phyloP scores from a whole-genome alignment of 2,797 vertebrate species.

The Meriones psammophilus region DNA sequence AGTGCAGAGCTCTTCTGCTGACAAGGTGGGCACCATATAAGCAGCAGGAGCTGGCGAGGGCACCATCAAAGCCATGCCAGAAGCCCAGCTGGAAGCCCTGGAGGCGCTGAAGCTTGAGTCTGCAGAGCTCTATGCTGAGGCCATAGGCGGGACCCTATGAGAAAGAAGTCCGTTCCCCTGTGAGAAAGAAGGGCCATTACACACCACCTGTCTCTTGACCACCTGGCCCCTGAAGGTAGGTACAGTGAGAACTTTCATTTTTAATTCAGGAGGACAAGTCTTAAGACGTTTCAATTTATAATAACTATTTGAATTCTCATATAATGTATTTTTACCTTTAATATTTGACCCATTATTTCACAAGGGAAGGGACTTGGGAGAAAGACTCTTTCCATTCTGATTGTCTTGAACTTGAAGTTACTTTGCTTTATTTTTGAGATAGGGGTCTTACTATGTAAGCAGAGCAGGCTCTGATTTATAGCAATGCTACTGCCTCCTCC shows the following conservation, averaged over 20 bases:
- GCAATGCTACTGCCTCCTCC: background rate
- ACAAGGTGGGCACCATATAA: slow-evolving; percentile 95
- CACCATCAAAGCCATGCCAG: slow-evolving; percentile 88
- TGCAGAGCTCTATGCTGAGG: slow-evolving; percentile 92
- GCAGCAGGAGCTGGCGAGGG: slow-evolving; percentile 91
- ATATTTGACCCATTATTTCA: slow-evolving; percentile 13
- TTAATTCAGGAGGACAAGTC: slow-evolving; percentile 25
- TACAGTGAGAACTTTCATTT: slow-evolving; percentile 87
- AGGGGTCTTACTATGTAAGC: background rate
- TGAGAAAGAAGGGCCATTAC: slow-evolving; percentile 91
- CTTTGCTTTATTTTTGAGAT: background rate
- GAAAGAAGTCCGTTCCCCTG: slow-evolving; percentile 93
- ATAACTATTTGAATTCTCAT: background rate
- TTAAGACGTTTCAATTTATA: slow-evolving; percentile 42
- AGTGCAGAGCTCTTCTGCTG: slow-evolving; percentile 92
- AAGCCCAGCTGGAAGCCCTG: slow-evolving; percentile 94
- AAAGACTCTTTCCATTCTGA: slow-evolving; percentile 21
- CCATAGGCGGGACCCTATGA: slow-evolving; percentile 91
- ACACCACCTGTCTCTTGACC: slow-evolving; percentile 90
- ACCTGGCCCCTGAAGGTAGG: slow-evolving; percentile 95
- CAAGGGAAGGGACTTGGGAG: background rate
- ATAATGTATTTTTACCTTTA: background rate
- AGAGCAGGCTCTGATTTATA: background rate
- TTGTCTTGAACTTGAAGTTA: slow-evolving; percentile 1
- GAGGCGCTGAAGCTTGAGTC: slow-evolving; percentile 93